Evolutionary conservation across 1,140 invertebrate species (phyloP), one percentile per base, ranked within the genome.

Genomic region (Diorhabda sublineata): DNA sequence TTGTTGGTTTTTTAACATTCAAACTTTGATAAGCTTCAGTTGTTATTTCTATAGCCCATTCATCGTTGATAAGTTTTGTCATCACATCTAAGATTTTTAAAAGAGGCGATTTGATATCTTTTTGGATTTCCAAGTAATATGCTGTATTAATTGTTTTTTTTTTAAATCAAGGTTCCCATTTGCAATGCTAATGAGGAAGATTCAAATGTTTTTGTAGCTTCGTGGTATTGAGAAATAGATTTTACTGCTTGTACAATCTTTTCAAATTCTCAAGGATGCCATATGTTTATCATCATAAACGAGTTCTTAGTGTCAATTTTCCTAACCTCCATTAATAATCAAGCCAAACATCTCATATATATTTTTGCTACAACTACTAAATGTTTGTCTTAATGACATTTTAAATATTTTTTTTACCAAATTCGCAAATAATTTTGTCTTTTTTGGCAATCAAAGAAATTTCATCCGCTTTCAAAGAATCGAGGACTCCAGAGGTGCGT

Each of bases 1-100:
- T 9, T 43, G 61, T 52, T 67, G 59, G 63, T 63, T 68, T 74
- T 47, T 76, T 75, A 64, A 64, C 8, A 69, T 73, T 68, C 8
- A 76, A 58, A 66, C 74, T 66, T 45, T 68, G 72, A 44, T n/a
- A 69, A n/a, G 74, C 73, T 61, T 75, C 72, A 57, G 44, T 78
- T 26, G 78, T 79, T n/a, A 79, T 68, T 72, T 79, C 76, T 73
- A 63, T 78, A 64, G 71, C 75, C 78, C 76, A 81, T 68, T 77
- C 74, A 69, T 72, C 71, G 44, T 76, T 67, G 6, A 81, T 72
- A 41, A 76, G 11, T 61, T 78, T 73, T 52, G 77, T 79, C 61
- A 76, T 56, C 58, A 72, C 71, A 73, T 73, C 74, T 44, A 79
- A 68, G 57, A 45, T 45, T 9, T 67, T 60, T 43, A 61, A 45